phyloP scores from a whole-genome alignment of 2,113 vertebrate genomes.

The Corvus moneduloides region DNA sequence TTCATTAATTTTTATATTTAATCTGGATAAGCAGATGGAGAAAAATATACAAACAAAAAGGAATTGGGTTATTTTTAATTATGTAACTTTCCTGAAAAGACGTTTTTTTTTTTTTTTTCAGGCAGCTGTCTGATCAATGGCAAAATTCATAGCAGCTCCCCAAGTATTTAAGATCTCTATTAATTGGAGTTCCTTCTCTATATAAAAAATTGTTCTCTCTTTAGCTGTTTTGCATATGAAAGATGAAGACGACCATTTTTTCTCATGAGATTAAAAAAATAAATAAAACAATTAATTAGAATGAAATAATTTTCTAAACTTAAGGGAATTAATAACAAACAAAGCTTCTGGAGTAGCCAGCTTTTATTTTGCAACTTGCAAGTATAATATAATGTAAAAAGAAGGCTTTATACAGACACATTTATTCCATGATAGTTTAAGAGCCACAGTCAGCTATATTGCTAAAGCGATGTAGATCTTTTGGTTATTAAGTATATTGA shows the following conservation, averaged over 20 bases:
- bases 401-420: neutral
- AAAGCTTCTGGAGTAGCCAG: conserved; percentile 19
- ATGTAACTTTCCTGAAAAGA: neutral
- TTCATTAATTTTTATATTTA: neutral
- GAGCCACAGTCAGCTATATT: neutral
- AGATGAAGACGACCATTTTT: neutral
- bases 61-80: neutral
- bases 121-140: conserved; percentile 6
- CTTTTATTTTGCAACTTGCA: conserved; percentile 12
- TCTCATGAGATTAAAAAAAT: conserved; percentile 33
- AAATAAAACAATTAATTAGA: conserved; percentile 34
- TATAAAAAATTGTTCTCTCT: neutral
- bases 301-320: conserved; percentile 18
- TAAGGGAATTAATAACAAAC: conserved; percentile 53
- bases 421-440: neutral
- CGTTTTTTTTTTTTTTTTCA: neutral
- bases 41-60: neutral
- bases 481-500: neutral
- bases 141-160: neutral
- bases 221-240: conserved; percentile 42
- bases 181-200: conserved; percentile 5
- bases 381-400: neutral
- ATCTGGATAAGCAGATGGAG: neutral
- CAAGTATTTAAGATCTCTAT: conserved; percentile 4
- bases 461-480: rapidly evolving